A percentile compares a stretch with the other conserved stretches of the same genome.
Evolutionary conservation across 2,888 invertebrate genomes (phyloP).

Genomic region (Leucoma salicis): DNA sequence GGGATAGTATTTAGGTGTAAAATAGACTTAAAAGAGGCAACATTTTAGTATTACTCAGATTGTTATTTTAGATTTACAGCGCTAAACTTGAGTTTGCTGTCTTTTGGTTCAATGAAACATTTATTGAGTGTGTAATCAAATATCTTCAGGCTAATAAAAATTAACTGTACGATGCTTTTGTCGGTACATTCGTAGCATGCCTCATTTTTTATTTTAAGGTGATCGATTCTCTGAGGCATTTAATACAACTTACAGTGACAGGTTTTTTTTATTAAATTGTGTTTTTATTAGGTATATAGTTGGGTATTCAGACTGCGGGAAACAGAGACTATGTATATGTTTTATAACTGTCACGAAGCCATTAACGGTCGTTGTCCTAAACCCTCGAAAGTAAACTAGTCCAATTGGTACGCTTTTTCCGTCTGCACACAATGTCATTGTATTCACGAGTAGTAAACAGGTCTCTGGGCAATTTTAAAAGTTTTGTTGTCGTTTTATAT

Average conservation of each 20-base stretch:
- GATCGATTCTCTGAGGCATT: not conserved
- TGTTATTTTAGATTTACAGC: too few species aligned
- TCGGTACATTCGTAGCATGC: not conserved
- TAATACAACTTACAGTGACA: too few species aligned
- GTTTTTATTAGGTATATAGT: too few species aligned
- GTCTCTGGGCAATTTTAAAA: not conserved
- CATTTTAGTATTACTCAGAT: too few species aligned
- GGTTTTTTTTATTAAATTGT: too few species aligned
- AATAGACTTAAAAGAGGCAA: too few species aligned
- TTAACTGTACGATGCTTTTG: not conserved
- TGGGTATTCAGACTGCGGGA: too few species aligned
- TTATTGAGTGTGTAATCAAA: not conserved
- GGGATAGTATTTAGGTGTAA: too few species aligned
- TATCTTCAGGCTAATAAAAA: not conserved
- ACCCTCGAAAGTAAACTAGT: constrained; percentile 34
- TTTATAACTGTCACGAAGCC: constrained; percentile 36
- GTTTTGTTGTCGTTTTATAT: not conserved
- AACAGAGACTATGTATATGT: too few species aligned
- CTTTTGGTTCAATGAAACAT: not conserved
- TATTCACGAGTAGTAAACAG: not conserved
- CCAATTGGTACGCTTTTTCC: constrained; percentile 11
- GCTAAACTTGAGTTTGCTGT: not conserved
- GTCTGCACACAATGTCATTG: constrained; percentile 7
- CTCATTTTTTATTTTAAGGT: too few species aligned
- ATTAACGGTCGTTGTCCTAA: constrained; percentile 17